A percentile compares a stretch with the other conserved stretches of the same genome.
These are phyloP conservation scores for Electrophaes corylata DNA, from an alignment of 2,888 invertebrate species.

Conservation along the genomic window DNA sequence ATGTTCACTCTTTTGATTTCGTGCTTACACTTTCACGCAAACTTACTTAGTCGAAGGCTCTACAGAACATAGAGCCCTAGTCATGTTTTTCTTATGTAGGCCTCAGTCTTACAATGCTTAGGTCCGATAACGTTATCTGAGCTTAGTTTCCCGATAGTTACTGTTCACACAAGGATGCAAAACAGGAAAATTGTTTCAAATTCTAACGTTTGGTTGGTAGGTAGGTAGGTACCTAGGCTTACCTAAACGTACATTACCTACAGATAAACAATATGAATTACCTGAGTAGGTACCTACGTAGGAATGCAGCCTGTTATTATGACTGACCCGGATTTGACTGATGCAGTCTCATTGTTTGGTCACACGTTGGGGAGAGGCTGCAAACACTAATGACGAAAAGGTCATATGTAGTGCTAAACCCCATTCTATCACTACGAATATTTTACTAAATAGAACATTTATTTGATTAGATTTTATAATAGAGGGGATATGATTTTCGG, in stretches of 20 bases:
- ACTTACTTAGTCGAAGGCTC: background rate
- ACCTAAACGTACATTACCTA: background rate
- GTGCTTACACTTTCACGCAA: conserved; percentile 12
- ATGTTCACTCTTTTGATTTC: conserved; percentile 52
- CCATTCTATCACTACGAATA: too few relatives aligned
- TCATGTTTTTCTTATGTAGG: background rate
- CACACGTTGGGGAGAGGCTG: conserved; percentile 3
- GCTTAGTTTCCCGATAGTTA: conserved; percentile 28
- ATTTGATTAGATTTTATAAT: too few relatives aligned
- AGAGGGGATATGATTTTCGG: too few relatives aligned
- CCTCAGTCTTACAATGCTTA: conserved; percentile 3
- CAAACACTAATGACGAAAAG: background rate
- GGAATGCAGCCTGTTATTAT: conserved; percentile 23
- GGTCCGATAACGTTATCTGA: conserved; percentile 20
- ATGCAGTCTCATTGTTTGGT: conserved; percentile 32
- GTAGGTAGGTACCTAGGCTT: conserved; percentile 16
- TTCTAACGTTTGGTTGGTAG: conserved; percentile 11
- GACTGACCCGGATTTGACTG: conserved; percentile 39
- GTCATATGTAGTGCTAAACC: background rate
- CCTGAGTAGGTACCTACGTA: background rate
- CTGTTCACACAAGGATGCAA: conserved; percentile 23
- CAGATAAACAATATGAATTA: too few relatives aligned
- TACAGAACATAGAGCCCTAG: background rate
- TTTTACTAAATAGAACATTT: too few relatives aligned
- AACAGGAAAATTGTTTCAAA: conserved; percentile 36